Base-by-base conservation (phyloP, 2,113 vertebrate genomes). In the Antigone vipio region DNA sequence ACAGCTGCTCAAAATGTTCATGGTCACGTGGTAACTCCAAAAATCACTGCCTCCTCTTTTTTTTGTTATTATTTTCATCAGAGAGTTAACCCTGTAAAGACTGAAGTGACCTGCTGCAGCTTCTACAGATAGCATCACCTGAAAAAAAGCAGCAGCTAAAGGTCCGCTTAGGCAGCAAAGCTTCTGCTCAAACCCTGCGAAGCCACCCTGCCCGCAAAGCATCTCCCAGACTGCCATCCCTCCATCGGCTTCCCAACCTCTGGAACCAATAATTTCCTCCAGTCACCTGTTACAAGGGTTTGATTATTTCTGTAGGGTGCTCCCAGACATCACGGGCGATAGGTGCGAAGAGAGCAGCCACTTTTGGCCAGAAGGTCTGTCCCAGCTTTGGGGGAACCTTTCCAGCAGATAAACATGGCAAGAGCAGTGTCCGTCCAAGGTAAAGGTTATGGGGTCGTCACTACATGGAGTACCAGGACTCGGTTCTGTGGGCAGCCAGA, bases 1-100 rank as follows among this genome's bases (percentile, higher is more conserved):
- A 90, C 44, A 40, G 88, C 77, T 69, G 93, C 86, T 91, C 91
- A 90, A 13, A 72, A 60, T 16, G 81, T 87, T 97, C 95, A 44
- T 53, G 92, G 93, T 96, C 92, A 94, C n/a, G 1, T 59, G 68
- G 60, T n/a, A 38, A 87, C 45, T 60, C 73, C 80, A 92, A 96
- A 91, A 90, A 68, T 95, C 96, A 58, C 79, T 80, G 78, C 84
- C 69, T 62, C 83, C 60, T 91, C 60, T 68, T 53, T 60, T 53
- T 60, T 38, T 40, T 40, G 42, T 74, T 66, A 29, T 50, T 22
- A 76, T 90, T 92, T 91, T 69, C 6, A 6, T 77, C 85, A 49
- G 58, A n/a, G 17, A 85, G 32, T 96, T 93, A 91, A 95, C 77
- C 58, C 83, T 53, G 6, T 12, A n/a, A 8, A 64, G 58, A 27